phyloP scores from a whole-genome alignment of 2,797 vertebrate species.

The Brachyrhaphis roseni region DNA sequence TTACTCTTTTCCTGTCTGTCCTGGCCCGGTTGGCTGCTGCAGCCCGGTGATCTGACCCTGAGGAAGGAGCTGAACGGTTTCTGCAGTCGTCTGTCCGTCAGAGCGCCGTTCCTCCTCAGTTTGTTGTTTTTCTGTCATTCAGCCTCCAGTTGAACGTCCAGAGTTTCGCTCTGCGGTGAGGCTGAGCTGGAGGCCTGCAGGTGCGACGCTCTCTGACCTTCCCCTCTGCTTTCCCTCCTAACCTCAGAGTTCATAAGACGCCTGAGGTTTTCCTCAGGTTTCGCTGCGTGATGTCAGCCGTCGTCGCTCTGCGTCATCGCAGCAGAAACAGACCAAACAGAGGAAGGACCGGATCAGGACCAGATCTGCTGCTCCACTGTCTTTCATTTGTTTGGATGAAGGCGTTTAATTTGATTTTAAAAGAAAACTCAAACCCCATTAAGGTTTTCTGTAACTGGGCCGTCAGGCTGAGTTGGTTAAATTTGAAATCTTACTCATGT shows the following conservation, averaged over 20 bases:
- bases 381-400: constrained; percentile 22
- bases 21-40: rapidly evolving
- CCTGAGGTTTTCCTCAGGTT: constrained; percentile 59
- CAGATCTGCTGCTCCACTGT: constrained; percentile 25
- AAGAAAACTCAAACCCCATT: constrained; percentile 10
- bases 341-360: constrained; percentile 38
- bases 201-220: background rate
- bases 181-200: background rate
- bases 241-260: constrained; percentile 61
- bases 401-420: constrained; percentile 25
- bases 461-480: background rate
- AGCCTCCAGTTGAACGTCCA: constrained; percentile 36
- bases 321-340: constrained; percentile 58
- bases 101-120: constrained; percentile 4
- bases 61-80: background rate
- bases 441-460: constrained; percentile 22
- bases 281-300: constrained; percentile 55
- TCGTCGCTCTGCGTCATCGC: constrained; percentile 57
- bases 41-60: background rate
- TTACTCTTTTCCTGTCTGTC: too few relatives aligned
- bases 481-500: background rate
- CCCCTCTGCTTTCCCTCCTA: constrained; percentile 22
- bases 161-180: constrained; percentile 14
- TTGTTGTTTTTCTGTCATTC: constrained; percentile 40
- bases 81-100: background rate